Evolutionary conservation across 2,797 vertebrate genomes (phyloP).

Genomic region (Anisognathus igniventris): DNA sequence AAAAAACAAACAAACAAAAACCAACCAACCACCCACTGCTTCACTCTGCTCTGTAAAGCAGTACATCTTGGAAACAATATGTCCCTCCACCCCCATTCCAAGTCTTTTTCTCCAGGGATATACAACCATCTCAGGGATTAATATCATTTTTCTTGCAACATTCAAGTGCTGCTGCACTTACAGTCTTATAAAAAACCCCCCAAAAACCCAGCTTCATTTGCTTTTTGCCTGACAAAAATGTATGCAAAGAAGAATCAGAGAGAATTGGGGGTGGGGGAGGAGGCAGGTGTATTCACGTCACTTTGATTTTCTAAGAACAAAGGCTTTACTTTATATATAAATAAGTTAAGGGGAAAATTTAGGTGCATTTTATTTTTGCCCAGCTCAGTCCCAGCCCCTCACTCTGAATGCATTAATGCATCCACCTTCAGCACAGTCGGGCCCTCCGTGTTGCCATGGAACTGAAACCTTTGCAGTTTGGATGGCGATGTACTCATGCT

Average conservation of each 20-base stretch:
- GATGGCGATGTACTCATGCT: not conserved
- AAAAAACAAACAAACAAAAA: not conserved
- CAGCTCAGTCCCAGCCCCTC: not conserved
- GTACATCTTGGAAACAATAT: not conserved
- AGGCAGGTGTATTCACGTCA: not conserved
- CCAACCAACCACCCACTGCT: not conserved
- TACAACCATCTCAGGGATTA: not conserved
- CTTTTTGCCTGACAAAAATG: constrained; percentile 10
- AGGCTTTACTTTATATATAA: constrained; percentile 19
- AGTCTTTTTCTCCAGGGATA: not conserved
- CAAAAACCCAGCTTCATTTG: not conserved
- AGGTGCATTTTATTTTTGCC: not conserved
- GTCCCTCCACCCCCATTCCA: not conserved
- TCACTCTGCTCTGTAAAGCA: not conserved
- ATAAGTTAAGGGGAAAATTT: constrained; percentile 9
- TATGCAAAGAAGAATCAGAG: not conserved
- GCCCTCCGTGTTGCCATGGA: constrained; percentile 73
- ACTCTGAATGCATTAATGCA: constrained; percentile 63
- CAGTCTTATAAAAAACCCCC: not conserved
- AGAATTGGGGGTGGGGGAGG: not conserved
- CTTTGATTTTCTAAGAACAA: constrained; percentile 42
- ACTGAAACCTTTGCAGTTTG: constrained; percentile 61
- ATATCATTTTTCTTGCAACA: constrained; percentile 9
- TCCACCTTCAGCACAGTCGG: constrained; percentile 54
- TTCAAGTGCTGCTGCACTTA: not conserved